These are phyloP conservation scores for Glossosoma conforme DNA, from an alignment of 1,140 invertebrate genomes.

Conservation along the genomic window DNA sequence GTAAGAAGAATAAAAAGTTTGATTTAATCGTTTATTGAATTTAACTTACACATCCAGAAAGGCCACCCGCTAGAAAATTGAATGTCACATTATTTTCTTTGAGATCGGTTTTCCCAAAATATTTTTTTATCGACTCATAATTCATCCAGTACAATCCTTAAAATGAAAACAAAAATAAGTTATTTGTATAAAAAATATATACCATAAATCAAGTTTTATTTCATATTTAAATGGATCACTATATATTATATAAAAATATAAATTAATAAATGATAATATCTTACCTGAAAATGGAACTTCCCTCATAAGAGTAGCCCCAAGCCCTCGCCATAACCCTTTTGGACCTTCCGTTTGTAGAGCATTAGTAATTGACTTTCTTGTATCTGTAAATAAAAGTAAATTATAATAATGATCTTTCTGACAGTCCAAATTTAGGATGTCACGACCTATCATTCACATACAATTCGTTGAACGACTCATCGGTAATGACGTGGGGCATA, in stretches of 20 bases:
- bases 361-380: conserved; percentile 60
- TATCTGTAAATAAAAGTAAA: conserved; percentile 57
- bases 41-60: conserved; percentile 74
- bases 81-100: conserved; percentile 64
- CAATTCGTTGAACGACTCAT: no score
- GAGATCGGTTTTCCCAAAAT: conserved; percentile 57
- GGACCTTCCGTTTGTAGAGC: conserved; percentile 72
- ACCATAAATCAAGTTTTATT: no score
- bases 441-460: no score
- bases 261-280: no score
- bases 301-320: conserved; percentile 83
- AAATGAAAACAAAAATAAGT: no score
- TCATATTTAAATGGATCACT: no score
- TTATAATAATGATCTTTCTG: no score
- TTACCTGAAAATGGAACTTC: conserved; percentile 98
- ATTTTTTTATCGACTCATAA: conserved; percentile 84
- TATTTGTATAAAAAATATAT: no score
- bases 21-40: conserved; percentile 1
- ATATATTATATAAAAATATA: no score
- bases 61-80: conserved; percentile 80
- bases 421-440: no score
- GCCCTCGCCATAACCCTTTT: conserved; percentile 80
- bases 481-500: no score
- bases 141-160: conserved; percentile 82
- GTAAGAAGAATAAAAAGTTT: conserved; percentile 27